phyloP scores from a whole-genome alignment of 2,797 vertebrate species.

The Rallus crepitans region DNA sequence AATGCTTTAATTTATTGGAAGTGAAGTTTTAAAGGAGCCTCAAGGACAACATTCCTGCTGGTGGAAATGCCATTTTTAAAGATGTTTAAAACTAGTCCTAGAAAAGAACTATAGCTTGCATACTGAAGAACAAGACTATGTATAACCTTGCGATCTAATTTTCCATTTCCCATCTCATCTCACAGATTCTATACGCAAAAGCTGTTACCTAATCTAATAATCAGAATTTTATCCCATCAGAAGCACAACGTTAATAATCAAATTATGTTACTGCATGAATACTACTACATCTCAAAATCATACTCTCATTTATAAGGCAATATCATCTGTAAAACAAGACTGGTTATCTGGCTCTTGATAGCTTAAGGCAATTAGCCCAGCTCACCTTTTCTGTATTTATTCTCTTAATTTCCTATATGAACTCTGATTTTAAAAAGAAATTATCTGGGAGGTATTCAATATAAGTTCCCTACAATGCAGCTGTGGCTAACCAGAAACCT shows the following conservation, averaged over 20 bases:
- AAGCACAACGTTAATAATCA: neutral
- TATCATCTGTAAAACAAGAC: conserved; percentile 12
- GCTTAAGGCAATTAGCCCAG: conserved; percentile 1
- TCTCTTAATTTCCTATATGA: neutral
- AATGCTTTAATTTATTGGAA: neutral
- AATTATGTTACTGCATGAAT: neutral
- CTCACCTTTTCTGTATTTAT: neutral
- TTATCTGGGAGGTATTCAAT: neutral
- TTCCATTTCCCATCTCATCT: neutral
- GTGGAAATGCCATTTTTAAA: neutral
- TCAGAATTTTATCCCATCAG: neutral
- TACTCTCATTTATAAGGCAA: neutral
- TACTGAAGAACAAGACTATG: neutral
- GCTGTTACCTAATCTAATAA: neutral
- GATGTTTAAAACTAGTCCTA: neutral
- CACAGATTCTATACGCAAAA: neutral
- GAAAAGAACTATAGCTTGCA: neutral
- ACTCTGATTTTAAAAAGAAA: neutral
- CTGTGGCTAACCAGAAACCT: conserved; percentile 58
- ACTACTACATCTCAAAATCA: neutral
- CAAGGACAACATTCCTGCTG: neutral
- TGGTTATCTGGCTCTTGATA: conserved; percentile 35
- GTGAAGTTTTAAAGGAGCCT: neutral
- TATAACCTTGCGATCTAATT: neutral
- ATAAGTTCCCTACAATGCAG: neutral